These are phyloP conservation scores for Zoroaster sp. DNA, from an alignment of 53 echinoderm and acorn worm genomes.

Conservation along the genomic window DNA sequence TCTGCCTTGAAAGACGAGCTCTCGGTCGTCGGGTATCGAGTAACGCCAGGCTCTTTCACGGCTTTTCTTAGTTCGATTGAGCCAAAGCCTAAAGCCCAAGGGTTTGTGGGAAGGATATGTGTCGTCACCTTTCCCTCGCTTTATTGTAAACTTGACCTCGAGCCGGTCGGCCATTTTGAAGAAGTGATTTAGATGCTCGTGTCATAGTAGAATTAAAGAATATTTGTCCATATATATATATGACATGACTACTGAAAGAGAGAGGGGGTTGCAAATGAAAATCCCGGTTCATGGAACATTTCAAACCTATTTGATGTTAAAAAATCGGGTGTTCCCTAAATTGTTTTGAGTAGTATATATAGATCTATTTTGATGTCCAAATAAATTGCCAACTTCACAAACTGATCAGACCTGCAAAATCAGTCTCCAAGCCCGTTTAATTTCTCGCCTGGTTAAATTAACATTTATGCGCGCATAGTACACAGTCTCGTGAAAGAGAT, in stretches of 20 bases:
- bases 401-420: no score
- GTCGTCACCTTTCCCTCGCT: conserved; percentile 21
- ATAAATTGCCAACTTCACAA: background rate
- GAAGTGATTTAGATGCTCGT: background rate
- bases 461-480: no score
- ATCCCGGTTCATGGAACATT: no score
- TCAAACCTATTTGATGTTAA: no score
- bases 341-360: no score
- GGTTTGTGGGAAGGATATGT: conserved; percentile 54
- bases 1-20: conserved; percentile 35
- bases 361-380: no score
- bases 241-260: no score
- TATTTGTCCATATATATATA: background rate
- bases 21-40: conserved; percentile 23
- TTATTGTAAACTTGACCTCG: conserved; percentile 22
- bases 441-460: no score
- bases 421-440: no score
- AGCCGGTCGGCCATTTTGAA: conserved; percentile 36
- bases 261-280: no score
- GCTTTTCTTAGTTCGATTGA: conserved; percentile 1
- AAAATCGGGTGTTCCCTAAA: no score
- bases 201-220: background rate
- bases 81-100: conserved; percentile 14
- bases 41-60: conserved; percentile 33
- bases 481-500: no score